These are phyloP conservation scores for Chloroceryle aenea DNA, from an alignment of 2,113 vertebrate genomes.

Conservation along the genomic window DNA sequence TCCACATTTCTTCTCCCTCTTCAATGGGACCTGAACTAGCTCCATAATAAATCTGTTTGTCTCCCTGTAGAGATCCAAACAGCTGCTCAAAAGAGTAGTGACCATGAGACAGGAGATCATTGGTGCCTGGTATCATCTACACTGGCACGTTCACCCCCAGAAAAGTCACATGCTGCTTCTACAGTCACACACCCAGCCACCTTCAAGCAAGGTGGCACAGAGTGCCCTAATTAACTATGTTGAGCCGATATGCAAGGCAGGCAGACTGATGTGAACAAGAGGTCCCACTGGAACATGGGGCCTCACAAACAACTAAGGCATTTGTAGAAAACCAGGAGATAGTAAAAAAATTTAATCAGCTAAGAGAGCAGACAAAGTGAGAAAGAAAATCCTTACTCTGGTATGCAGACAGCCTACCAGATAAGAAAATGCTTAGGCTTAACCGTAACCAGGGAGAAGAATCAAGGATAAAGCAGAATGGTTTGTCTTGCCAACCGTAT, in stretches of 20 bases:
- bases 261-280: background rate
- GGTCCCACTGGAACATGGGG: background rate
- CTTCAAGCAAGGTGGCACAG: background rate
- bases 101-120: background rate
- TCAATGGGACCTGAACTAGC: background rate
- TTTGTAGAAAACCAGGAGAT: background rate
- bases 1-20: background rate
- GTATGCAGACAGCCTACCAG: background rate
- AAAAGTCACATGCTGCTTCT: fast-evolving
- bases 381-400: background rate
- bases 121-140: background rate
- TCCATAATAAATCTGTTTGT: background rate
- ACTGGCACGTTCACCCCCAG: background rate
- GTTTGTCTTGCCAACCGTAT: background rate
- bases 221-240: background rate
- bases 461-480: background rate
- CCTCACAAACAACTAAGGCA: background rate
- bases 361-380: background rate
- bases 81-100: background rate
- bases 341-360: background rate
- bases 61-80: background rate
- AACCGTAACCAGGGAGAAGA: background rate
- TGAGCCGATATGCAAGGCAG: background rate
- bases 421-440: background rate
- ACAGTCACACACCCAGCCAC: background rate